These are phyloP conservation scores for Beroe forskalii DNA, from an alignment of 37 sponge, comb jelly and placozoan genomes.

Conservation along the genomic window DNA sequence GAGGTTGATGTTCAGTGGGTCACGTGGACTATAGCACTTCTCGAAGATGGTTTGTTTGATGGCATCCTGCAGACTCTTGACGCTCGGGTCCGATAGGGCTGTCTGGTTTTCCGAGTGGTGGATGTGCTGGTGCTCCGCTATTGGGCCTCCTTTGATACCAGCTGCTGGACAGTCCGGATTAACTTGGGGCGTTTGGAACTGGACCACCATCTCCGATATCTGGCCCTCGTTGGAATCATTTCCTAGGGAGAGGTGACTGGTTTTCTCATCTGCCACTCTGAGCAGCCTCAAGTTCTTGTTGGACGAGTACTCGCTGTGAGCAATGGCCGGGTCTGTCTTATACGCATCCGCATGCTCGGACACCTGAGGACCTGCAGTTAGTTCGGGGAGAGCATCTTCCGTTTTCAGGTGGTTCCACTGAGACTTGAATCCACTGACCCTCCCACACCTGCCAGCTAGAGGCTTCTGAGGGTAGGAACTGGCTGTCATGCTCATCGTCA, in stretches of 20 bases:
- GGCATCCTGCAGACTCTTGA: constrained; percentile 61
- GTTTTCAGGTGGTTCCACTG: constrained; percentile 59
- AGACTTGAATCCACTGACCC: constrained; percentile 4
- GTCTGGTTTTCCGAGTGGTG: constrained; percentile 30
- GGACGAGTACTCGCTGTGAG: neutral
- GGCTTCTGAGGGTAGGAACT: constrained; percentile 24
- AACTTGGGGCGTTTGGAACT: constrained; percentile 26
- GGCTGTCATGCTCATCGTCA: neutral
- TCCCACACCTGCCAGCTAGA: neutral
- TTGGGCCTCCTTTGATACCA: constrained; percentile 43
- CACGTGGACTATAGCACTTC: constrained; percentile 54
- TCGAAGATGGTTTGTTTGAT: constrained; percentile 62
- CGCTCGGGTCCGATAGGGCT: constrained; percentile 43
- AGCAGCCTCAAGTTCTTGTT: constrained; percentile 29
- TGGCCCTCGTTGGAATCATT: constrained; percentile 10
- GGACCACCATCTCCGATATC: constrained; percentile 33
- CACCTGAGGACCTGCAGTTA: constrained; percentile 26
- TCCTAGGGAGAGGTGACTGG: constrained; percentile 31
- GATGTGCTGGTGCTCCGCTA: constrained; percentile 47
- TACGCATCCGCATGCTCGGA: constrained; percentile 25
- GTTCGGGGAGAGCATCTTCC: constrained; percentile 52
- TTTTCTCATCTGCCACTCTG: constrained; percentile 43
- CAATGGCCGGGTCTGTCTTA: neutral
- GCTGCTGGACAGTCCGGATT: constrained; percentile 19
- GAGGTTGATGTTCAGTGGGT: constrained; percentile 57